Evolutionary conservation across 2,113 vertebrate species (phyloP).

Genomic region (Sitta europaea): DNA sequence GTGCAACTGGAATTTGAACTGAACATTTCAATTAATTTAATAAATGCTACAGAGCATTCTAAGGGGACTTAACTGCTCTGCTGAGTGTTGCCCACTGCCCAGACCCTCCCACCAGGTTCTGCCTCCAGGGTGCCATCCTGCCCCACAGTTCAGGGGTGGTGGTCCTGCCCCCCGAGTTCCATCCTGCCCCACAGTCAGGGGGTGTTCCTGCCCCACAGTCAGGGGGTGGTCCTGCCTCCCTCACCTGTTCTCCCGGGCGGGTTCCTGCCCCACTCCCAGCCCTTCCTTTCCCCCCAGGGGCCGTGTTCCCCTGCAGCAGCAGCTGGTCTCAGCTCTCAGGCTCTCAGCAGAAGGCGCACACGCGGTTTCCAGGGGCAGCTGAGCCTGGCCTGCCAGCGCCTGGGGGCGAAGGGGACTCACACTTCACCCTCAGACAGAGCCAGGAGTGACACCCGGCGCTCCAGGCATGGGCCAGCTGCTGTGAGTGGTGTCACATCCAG

Average conservation of each 20-base stretch:
- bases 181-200: neutral
- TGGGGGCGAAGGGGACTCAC: fast-evolving
- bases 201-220: neutral
- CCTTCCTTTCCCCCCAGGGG: fast-evolving
- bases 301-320: fast-evolving
- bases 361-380: fast-evolving
- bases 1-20: neutral
- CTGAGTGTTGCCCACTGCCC: too few species aligned
- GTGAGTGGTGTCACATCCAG: fast-evolving
- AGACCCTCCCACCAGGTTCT: neutral
- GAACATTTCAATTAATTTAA: neutral
- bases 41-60: neutral
- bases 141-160: fast-evolving
- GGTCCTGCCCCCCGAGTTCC: neutral
- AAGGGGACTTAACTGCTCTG: neutral
- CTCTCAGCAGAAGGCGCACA: fast-evolving
- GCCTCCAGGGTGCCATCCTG: fast-evolving
- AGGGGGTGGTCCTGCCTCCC: neutral
- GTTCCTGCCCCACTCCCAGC: fast-evolving
- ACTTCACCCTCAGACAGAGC: fast-evolving
- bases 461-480: neutral
- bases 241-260: too few species aligned
- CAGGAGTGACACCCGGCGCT: neutral
- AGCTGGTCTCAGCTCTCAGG: fast-evolving
- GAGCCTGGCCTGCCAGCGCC: neutral